Evolutionary conservation across 1,140 invertebrate species (phyloP), one percentile per base, ranked within the genome.

Genomic region (Branchinecta lindahli): DNA sequence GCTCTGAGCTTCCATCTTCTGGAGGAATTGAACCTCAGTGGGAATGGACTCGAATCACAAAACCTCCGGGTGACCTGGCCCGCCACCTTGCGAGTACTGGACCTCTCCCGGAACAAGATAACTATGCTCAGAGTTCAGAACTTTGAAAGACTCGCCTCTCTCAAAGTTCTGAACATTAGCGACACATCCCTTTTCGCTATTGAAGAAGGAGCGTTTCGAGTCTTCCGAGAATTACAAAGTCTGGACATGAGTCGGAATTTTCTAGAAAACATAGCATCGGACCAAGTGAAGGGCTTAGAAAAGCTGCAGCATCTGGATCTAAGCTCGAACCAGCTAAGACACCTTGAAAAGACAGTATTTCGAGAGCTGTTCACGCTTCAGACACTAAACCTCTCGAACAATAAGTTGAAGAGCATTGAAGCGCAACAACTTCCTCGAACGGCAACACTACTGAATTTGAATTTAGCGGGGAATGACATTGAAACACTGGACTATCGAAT

Each of bases 121-220:
- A 70, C 70, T 45, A 72, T 75, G 9, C 72, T 70, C 33, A 46
- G 46, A 44, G 18, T 44, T 8, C 21, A 20, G 8, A n/a, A 66
- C 15, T 46, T 70, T 12, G 45, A 45, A 21, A 67, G 68, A 5
- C 47, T 93, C 67, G 91, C 90, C 8, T 83, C 85, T 15, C 76
- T 93, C 8, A 85, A 84, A 69, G 87, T 87, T 75, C 80, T 92
- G 20, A 89, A 92, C 74, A 81, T 88, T 73, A 89, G 88, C 75
- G 81, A 83, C 67, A 92, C 92, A 78, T 70, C 72, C 45, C 75
- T 94, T 5, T 83, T 85, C 74, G 85, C 87, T 68, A 86, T 92
- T 70, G 87, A 87, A 8, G 87, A 84, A 75, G 88, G 88, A 5
- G 82, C 86, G 0, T 75, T 93, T 0, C 80, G 85, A 73, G 89